Conservation (phyloP, 35 echinoderm and acorn worm species). For the Lytechinus pictus region DNA sequence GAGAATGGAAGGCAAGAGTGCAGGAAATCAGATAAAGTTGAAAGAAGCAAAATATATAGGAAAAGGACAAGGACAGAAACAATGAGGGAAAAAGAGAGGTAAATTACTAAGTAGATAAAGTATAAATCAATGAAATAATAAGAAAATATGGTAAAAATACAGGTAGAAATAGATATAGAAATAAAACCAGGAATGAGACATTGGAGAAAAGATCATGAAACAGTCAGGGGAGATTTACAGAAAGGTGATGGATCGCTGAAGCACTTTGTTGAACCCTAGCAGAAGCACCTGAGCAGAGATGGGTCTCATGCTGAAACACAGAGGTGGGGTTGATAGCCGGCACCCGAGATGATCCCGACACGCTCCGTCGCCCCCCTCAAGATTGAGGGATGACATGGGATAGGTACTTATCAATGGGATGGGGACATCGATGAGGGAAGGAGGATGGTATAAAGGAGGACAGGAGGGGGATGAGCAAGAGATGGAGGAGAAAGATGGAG, state of each 20-base stretch:
- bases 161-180: neutral
- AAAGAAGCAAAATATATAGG: neutral
- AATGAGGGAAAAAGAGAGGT: neutral
- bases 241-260: neutral
- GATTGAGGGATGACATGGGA: neutral
- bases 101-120: neutral
- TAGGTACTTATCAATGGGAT: neutral
- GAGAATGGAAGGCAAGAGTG: too few species aligned
- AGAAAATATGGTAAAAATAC: neutral
- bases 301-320: neutral
- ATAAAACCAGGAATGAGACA: neutral
- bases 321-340: constrained; percentile 5
- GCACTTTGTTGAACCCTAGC: neutral
- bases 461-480: neutral
- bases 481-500: neutral
- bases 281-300: neutral
- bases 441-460: neutral
- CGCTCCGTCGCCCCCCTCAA: neutral
- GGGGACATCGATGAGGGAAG: neutral
- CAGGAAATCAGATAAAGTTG: too few species aligned
- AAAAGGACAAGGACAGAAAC: neutral
- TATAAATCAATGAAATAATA: neutral
- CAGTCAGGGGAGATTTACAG: neutral
- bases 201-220: neutral
- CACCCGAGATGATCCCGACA: neutral